Percentiles rank a stretch among this genome's conserved stretches.
These are phyloP conservation scores for Microdon myrmicae DNA, from an alignment of 2,888 invertebrate species.

Conservation along the genomic window DNA sequence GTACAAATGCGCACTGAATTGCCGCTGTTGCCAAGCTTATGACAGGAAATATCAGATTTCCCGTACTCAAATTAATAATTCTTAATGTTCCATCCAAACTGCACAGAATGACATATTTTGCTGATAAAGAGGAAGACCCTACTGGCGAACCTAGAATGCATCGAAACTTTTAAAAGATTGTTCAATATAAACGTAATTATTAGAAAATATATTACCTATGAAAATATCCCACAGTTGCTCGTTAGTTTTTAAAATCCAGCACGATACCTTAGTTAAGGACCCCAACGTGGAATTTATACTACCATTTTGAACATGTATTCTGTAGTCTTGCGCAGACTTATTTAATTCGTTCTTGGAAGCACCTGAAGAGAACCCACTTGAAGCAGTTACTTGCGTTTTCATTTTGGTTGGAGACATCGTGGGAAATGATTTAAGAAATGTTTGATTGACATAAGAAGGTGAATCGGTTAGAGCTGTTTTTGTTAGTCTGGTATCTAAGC, in stretches of 20 bases:
- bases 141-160: constrained; percentile 61
- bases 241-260: constrained; percentile 70
- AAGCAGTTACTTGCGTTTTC: constrained; percentile 2
- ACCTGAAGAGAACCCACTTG: constrained; percentile 50
- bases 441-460: constrained; percentile 47
- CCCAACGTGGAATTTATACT: constrained; percentile 72
- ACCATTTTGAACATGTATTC: constrained; percentile 68
- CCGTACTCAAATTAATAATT: constrained; percentile 60
- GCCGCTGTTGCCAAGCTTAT: constrained; percentile 61
- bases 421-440: constrained; percentile 50
- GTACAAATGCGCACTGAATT: constrained; percentile 64
- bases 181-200: neutral
- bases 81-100: constrained; percentile 64
- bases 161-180: neutral
- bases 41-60: constrained; percentile 62
- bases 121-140: constrained; percentile 63
- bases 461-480: constrained; percentile 54
- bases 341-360: constrained; percentile 60
- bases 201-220: constrained; percentile 67
- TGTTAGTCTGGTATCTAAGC: constrained; percentile 59
- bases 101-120: constrained; percentile 64
- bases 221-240: constrained; percentile 78
- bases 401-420: constrained; percentile 25
- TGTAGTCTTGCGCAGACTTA: constrained; percentile 66
- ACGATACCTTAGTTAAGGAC: constrained; percentile 70